Evolutionary conservation across 2,797 vertebrate species (phyloP), one percentile per base, ranked within the genome.

Genomic region (Alcedo atthis): DNA sequence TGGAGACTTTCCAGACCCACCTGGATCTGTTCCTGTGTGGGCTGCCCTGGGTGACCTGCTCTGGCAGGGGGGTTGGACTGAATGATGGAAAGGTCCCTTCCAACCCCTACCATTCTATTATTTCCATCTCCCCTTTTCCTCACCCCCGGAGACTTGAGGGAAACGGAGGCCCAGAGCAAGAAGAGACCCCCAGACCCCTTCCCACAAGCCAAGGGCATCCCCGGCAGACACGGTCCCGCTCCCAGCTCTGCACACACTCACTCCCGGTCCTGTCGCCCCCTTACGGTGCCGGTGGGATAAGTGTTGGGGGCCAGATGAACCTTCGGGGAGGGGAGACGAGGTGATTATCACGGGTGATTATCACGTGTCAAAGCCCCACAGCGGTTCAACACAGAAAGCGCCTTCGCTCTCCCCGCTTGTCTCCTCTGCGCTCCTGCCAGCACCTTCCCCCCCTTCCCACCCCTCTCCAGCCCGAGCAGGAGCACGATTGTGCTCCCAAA

Each of bases 281-380:
- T 94, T 95, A 93, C 86, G 71, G 92, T 94, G 70, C 71, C 12
- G 92, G 71, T 57, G 58, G 90, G 89, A 55, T 55, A 84, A 89
- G 81, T 30, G 90, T 90, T 90, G 90, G 74, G 32, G 61, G 71
- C 92, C 93, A 79, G 92, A 63, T 37, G 95, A 91, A 92, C 93
- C 93, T 88, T 90, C 12, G 0, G 7, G 58, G 82, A n/a, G 77
- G 90, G 87, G 76, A 95, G 90, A 94, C 83, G 90, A 88, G 83
- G 87, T 69, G 82, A 17, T 90, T 55, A 86, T 43, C 92, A 86
- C 6, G 35, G 59, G 67, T 37, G 37, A 37, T 37, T 40, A 40
- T 40, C 35, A 77, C 3, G 6, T 30, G 73, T 7, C 76, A 85
- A 43, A 46, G 0, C 71, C 80, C 87, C 12, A 59, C 55, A 25